These are phyloP conservation scores for Azemiops feae DNA, from an alignment of 2,113 vertebrate genomes.

Conservation along the genomic window DNA sequence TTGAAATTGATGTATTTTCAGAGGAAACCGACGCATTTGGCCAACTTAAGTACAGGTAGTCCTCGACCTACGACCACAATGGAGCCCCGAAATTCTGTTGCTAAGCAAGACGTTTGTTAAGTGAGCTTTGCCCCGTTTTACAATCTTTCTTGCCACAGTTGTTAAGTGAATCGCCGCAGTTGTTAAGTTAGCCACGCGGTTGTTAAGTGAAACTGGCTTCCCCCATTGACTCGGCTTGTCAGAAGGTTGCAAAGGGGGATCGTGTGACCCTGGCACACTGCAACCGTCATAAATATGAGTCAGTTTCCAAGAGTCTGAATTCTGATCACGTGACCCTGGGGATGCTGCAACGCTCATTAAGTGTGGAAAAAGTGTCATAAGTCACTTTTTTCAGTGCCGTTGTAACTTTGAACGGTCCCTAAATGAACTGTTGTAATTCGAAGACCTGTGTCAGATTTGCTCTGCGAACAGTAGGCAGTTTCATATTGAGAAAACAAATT, in stretches of 20 bases:
- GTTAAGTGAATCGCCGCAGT: neutral
- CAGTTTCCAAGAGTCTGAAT: neutral
- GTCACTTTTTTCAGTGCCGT: neutral
- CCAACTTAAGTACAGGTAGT: neutral
- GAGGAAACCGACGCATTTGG: constrained; percentile 33
- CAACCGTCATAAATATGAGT: neutral
- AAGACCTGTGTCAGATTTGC: constrained; percentile 15
- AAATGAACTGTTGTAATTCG: neutral
- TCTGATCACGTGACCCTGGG: neutral
- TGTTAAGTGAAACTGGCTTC: neutral
- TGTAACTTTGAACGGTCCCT: neutral
- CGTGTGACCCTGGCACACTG: too few relatives aligned
- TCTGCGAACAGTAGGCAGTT: constrained; percentile 2
- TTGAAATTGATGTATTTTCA: constrained; percentile 9
- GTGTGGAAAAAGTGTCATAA: neutral
- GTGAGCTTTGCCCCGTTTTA: neutral
- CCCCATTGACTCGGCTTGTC: neutral
- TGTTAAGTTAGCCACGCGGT: neutral
- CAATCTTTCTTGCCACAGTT: neutral
- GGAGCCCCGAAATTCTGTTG: neutral
- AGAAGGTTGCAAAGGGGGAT: neutral
- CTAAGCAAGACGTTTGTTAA: neutral
- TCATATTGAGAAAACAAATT: constrained; percentile 4
- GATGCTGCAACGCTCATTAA: neutral
- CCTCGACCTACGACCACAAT: neutral